Conservation (phyloP, 2,797 vertebrate genomes). For the Sorex maritimensis region DNA sequence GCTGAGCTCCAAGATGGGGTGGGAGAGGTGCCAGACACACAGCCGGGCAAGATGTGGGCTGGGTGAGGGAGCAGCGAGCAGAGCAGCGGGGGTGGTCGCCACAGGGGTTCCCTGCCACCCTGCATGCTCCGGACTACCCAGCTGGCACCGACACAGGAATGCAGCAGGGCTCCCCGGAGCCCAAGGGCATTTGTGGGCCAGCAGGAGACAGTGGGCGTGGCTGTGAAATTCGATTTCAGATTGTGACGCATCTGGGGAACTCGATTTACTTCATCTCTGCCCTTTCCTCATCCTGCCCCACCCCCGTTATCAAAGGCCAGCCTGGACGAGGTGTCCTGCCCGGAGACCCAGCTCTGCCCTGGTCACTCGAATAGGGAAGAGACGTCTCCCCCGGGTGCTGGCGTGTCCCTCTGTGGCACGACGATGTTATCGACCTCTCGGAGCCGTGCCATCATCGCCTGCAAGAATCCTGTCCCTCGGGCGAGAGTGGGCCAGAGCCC, state of each 20-base stretch:
- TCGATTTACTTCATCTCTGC: neutral
- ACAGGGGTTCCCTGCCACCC: neutral
- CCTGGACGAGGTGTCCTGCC: neutral
- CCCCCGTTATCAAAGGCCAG: neutral
- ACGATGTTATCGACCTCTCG: neutral
- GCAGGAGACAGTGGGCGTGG: neutral
- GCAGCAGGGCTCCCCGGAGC: neutral
- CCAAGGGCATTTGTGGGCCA: neutral
- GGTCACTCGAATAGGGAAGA: neutral
- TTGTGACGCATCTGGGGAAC: conserved; percentile 2
- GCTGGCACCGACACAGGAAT: neutral
- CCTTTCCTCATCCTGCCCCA: neutral
- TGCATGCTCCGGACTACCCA: neutral
- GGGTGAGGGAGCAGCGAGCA: neutral
- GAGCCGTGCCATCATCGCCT: neutral
- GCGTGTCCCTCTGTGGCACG: neutral
- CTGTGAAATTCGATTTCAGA: conserved; percentile 44
- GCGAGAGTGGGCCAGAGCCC: too few species aligned
- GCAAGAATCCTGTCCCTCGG: neutral
- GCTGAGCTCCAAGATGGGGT: neutral
- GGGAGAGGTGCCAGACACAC: neutral
- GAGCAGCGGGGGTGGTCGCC: neutral
- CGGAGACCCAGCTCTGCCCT: neutral
- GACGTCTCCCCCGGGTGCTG: neutral
- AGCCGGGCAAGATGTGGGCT: neutral